Evolutionary conservation across 2,888 invertebrate species (phyloP), one percentile per base, ranked within the genome.

Genomic region (Mythimna ferrago): DNA sequence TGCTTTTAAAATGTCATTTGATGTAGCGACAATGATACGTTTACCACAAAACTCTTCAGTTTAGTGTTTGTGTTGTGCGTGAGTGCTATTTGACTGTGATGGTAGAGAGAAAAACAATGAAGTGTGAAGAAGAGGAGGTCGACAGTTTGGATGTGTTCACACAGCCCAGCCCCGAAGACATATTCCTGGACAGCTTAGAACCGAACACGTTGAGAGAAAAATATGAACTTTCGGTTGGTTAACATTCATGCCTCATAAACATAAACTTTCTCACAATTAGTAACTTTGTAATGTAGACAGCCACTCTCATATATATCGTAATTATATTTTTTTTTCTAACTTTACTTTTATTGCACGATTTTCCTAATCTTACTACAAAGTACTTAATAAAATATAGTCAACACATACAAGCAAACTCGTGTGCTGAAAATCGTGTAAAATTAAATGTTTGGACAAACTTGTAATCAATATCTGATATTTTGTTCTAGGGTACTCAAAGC

Each of bases 111-210:
- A 92, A 88, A 80, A 91, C 86, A 78, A 94, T 95, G 93, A 93
- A 91, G 85, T 91, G 90, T 66, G 93, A 93, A 66, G 94, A 93
- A 44, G 92, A 93, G 66, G 95, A 93, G 83, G 88, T 90, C 53
- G 96, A 96, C 74, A 95, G 95, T 86, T 90, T 96, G 87, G 95
- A 96, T 83, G 92, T 95, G 86, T 94, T 93, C 73, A 86, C 86
- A 73, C 92, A 92, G 67, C 86, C 90, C 21, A 84, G 77, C 51
- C 80, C 84, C 54, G 90, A 90, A 60, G 96, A 95, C 84, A 83
- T 92, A 56, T 96, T 93, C 81, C 87, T 95, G 85, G 96, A 96
- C 80, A 96, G 96, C 61, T 90, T 96, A 85, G 96, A 96, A 79
- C 95, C 95, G 6, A 90, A 86, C 65, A 84, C 88, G 3, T 79